These are phyloP conservation scores for Ooceraea biroi DNA, from an alignment of 1,140 invertebrate species.

Conservation along the genomic window DNA sequence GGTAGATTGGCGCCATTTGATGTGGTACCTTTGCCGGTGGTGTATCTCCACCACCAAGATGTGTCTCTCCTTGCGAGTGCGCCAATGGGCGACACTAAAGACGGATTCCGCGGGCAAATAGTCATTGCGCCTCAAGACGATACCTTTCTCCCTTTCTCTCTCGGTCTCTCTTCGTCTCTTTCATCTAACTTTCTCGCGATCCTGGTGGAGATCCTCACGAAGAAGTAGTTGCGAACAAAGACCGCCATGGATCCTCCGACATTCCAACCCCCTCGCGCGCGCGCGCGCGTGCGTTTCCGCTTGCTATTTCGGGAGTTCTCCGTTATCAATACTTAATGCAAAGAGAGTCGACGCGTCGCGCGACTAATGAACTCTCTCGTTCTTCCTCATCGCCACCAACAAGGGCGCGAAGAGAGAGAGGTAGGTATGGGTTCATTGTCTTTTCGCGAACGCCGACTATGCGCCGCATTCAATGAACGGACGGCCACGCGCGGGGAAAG, in stretches of 20 bases:
- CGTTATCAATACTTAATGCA: constrained; percentile 58
- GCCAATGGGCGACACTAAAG: constrained; percentile 34
- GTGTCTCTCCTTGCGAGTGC: constrained; percentile 35
- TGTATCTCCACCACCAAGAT: neutral
- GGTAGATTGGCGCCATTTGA: constrained; percentile 53
- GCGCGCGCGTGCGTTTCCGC: neutral
- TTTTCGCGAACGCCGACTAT: constrained; percentile 24
- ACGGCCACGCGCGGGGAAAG: constrained; percentile 16
- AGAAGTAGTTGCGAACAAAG: constrained; percentile 59
- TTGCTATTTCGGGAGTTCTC: constrained; percentile 55
- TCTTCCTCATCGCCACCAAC: constrained; percentile 4
- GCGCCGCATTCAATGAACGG: constrained; percentile 37
- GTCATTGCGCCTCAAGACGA: constrained; percentile 44
- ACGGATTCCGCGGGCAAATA: constrained; percentile 53
- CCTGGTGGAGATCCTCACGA: constrained; percentile 12
- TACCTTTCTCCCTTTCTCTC: constrained; percentile 2
- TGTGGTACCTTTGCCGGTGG: constrained; percentile 56
- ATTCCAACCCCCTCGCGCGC: no score
- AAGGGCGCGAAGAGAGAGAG: no score
- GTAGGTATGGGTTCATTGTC: constrained; percentile 35
- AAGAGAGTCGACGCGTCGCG: constrained; percentile 27
- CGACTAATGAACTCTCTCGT: constrained; percentile 64
- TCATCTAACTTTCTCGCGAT: constrained; percentile 51
- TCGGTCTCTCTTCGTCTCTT: neutral
- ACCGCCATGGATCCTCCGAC: neutral